Evolutionary conservation across 2,113 vertebrate species (phyloP).

Genomic region (Pterocles orientalis): DNA sequence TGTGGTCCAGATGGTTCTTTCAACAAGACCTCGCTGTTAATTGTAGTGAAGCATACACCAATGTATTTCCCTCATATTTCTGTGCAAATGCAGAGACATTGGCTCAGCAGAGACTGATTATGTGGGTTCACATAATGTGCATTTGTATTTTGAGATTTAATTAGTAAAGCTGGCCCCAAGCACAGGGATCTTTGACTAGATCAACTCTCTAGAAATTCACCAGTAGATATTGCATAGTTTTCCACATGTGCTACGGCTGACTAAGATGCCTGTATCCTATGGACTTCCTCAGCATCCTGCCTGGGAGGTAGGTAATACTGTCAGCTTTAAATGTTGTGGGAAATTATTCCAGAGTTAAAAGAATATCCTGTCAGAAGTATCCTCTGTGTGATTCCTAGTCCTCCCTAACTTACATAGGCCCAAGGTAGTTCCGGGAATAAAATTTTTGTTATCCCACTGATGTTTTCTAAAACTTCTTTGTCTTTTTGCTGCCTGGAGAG

Average conservation of each 20-base stretch:
- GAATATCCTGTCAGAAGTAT: neutral
- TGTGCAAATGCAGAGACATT: neutral
- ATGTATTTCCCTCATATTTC: neutral
- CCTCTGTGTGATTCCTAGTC: neutral
- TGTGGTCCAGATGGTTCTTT: neutral
- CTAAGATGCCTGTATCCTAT: neutral
- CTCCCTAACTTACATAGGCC: neutral
- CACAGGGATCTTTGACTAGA: neutral
- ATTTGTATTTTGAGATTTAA: neutral
- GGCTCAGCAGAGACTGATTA: neutral
- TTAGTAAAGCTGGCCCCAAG: neutral
- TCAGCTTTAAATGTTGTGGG: neutral
- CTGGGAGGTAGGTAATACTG: neutral
- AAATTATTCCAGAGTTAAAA: neutral
- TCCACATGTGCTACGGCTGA: neutral
- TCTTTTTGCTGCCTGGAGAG: neutral
- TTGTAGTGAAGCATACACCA: neutral
- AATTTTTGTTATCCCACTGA: neutral
- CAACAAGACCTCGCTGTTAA: neutral
- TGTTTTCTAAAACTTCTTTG: neutral
- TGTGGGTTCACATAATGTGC: neutral
- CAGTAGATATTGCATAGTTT: neutral
- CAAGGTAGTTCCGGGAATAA: neutral
- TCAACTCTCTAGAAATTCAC: neutral
- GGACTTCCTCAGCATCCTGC: neutral